Evolutionary conservation across 2,797 vertebrate species (phyloP).

Genomic region (Chaetophractus vellerosus): DNA sequence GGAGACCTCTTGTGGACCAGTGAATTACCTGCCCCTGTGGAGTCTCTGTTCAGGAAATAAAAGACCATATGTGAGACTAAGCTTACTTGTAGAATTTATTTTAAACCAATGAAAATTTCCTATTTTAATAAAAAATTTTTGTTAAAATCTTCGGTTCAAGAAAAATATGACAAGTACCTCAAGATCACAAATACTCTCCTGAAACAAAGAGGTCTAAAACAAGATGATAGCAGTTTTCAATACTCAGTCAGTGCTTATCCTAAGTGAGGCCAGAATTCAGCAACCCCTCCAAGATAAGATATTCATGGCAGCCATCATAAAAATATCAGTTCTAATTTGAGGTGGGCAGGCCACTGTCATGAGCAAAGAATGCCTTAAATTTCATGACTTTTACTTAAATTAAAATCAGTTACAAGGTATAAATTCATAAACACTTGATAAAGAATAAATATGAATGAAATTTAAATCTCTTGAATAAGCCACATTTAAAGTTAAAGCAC

Average conservation of each 20-base stretch:
- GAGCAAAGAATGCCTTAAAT: slow-evolving; percentile 46
- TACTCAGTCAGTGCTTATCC: slow-evolving; percentile 21
- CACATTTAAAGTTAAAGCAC: slow-evolving; percentile 33
- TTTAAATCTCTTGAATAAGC: not conserved
- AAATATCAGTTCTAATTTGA: not conserved
- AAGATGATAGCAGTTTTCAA: slow-evolving; percentile 59
- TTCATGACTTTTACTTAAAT: slow-evolving; percentile 12
- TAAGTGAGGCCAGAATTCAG: not conserved
- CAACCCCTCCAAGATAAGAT: slow-evolving; percentile 48
- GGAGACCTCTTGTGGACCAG: slow-evolving; percentile 96
- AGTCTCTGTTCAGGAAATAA: slow-evolving; percentile 93
- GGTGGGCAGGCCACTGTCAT: not conserved
- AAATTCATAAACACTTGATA: slow-evolving; percentile 28
- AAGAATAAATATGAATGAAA: slow-evolving; percentile 37
- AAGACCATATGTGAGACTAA: slow-evolving; percentile 60
- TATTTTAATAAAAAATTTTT: slow-evolving; percentile 48
- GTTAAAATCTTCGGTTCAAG: slow-evolving; percentile 57
- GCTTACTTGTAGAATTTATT: slow-evolving; percentile 27
- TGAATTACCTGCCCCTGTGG: slow-evolving; percentile 95
- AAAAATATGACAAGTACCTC: slow-evolving; percentile 63
- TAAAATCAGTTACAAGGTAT: slow-evolving; percentile 3
- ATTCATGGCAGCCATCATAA: not conserved
- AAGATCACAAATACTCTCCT: slow-evolving; percentile 60
- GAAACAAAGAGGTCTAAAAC: slow-evolving; percentile 62
- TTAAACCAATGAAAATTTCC: slow-evolving; percentile 55